Evolutionary conservation across 2,888 invertebrate genomes (phyloP).

Genomic region (Drosophila aldrichi): DNA sequence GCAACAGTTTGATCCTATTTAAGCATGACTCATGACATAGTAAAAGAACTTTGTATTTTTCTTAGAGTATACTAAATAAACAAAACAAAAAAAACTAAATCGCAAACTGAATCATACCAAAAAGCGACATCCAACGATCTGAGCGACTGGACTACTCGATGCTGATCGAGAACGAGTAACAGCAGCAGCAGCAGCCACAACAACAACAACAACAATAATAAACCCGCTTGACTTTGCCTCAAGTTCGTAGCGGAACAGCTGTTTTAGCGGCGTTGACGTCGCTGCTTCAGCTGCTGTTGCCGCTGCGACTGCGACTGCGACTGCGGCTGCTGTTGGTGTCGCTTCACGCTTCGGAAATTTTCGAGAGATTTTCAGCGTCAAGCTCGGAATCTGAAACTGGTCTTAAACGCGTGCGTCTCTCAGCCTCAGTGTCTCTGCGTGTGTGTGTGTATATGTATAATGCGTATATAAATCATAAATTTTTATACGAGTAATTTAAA

Average conservation of each 20-base stretch:
- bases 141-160: constrained; percentile 40
- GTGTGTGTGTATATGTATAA: constrained; percentile 24
- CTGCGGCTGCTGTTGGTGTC: constrained; percentile 22
- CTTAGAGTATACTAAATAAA: constrained; percentile 21
- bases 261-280: constrained; percentile 44
- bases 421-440: constrained; percentile 2
- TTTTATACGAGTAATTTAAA: constrained; percentile 62
- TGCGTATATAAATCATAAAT: constrained; percentile 58
- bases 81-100: constrained; percentile 27
- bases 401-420: constrained; percentile 56
- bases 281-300: neutral
- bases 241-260: constrained; percentile 62
- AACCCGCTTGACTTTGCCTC: constrained; percentile 52
- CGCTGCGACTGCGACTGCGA: neutral
- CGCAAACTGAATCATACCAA: constrained; percentile 52
- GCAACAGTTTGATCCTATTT: neutral
- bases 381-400: constrained; percentile 63
- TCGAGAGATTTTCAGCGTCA: constrained; percentile 66
- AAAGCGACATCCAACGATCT: constrained; percentile 51
- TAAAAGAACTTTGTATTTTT: neutral
- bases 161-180: constrained; percentile 49
- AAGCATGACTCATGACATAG: neutral
- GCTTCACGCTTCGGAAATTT: constrained; percentile 72
- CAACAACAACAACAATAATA: constrained; percentile 22
- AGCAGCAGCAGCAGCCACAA: neutral